Conservation (phyloP, 2,888 invertebrate species). For the Agelastica alni region DNA sequence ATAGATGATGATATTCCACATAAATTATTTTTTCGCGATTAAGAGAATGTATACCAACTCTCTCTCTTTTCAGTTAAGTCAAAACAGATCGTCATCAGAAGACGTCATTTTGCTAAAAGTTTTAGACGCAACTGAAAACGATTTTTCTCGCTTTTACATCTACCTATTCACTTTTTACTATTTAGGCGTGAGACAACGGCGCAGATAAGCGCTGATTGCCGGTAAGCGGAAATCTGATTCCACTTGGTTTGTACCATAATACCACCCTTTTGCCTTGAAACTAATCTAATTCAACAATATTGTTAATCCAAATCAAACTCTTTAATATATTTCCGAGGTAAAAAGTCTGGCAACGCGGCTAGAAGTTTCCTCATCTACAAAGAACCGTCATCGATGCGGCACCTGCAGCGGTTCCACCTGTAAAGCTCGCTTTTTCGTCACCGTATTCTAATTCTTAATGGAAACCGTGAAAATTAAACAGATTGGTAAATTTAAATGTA, state of each 20-base stretch:
- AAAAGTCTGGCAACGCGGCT: constrained; percentile 10
- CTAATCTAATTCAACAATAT: background rate
- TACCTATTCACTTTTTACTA: background rate
- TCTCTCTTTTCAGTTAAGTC: background rate
- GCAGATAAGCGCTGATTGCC: background rate
- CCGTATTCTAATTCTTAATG: too few species aligned
- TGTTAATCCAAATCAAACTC: background rate
- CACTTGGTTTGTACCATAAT: background rate
- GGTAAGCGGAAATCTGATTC: background rate
- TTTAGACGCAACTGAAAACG: background rate
- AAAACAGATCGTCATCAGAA: background rate
- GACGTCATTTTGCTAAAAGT: background rate
- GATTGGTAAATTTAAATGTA: too few species aligned
- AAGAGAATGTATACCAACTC: background rate
- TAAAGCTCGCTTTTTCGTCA: constrained; percentile 1
- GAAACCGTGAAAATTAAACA: too few species aligned
- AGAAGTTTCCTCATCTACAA: constrained; percentile 13
- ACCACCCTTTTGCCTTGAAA: background rate
- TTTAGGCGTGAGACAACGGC: background rate
- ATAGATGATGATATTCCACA: background rate
- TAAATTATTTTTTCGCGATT: background rate
- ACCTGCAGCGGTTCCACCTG: constrained; percentile 21
- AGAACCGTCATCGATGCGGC: constrained; percentile 11
- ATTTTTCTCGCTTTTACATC: background rate
- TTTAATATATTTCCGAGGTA: too few species aligned